A percentile compares a stretch with the other conserved stretches of the same genome.
phyloP scores from a whole-genome alignment of 2,888 invertebrate genomes.

The Sphecodes monilicornis region DNA sequence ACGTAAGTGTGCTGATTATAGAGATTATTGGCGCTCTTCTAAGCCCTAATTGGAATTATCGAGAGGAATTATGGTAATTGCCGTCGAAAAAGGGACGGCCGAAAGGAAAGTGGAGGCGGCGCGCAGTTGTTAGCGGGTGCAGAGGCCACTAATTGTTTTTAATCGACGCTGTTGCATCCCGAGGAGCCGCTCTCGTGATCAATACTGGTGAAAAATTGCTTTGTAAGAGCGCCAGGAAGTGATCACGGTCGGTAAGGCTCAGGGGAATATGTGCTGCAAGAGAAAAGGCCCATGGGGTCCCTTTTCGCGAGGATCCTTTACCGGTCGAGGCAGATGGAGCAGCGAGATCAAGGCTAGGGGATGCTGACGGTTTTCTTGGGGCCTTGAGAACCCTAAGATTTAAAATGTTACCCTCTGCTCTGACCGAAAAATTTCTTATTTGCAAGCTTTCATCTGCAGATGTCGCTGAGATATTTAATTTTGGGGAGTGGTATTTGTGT shows the following conservation, averaged over 20 bases:
- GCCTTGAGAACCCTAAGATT: not conserved
- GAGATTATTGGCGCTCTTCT: constrained; percentile 22
- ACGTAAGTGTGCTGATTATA: constrained; percentile 38
- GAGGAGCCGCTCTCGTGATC: not conserved
- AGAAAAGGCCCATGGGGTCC: constrained; percentile 4
- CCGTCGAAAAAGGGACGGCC: constrained; percentile 1
- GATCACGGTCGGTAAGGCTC: constrained; percentile 53
- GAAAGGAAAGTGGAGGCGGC: not conserved
- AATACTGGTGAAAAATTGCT: no score
- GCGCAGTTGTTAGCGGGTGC: constrained; percentile 4
- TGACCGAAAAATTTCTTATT: not conserved
- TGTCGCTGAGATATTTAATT: constrained; percentile 51
- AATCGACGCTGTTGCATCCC: not conserved
- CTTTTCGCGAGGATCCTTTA: constrained; percentile 49
- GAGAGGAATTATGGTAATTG: constrained; percentile 32
- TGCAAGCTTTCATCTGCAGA: constrained; percentile 25
- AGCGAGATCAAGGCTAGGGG: constrained; percentile 1
- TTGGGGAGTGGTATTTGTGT: not conserved
- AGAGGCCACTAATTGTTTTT: constrained; percentile 9
- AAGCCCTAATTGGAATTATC: constrained; percentile 52
- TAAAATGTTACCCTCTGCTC: constrained; percentile 44
- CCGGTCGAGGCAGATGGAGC: constrained; percentile 57
- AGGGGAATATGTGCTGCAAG: not conserved
- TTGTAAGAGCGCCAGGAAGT: not conserved
- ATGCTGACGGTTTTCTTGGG: constrained; percentile 13